Conservation (phyloP, 2,888 invertebrate genomes). For the Drosophila mimica region DNA sequence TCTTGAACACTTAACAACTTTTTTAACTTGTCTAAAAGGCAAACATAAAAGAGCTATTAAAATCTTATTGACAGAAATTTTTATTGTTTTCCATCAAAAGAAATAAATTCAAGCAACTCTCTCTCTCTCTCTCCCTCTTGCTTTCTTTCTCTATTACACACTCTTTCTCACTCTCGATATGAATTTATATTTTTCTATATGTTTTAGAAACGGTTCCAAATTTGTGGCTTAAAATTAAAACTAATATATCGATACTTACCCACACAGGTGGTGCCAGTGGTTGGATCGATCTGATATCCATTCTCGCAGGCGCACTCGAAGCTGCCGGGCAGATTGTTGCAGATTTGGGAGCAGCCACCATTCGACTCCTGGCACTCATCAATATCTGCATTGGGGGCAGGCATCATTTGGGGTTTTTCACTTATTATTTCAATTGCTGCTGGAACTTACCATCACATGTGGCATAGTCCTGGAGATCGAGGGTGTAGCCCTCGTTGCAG, state of each 20-base stretch:
- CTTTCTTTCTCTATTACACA: neutral
- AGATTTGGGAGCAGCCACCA: constrained; percentile 87
- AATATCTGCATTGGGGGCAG: constrained; percentile 85
- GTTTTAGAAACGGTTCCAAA: too few species aligned
- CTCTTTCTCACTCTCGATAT: neutral
- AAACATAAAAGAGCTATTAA: neutral
- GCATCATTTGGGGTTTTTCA: neutral
- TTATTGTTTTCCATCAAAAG: neutral
- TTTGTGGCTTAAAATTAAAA: too few species aligned
- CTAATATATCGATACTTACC: constrained; percentile 82
- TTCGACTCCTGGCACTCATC: constrained; percentile 86
- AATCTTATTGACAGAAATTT: neutral
- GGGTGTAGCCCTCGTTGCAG: constrained; percentile 84
- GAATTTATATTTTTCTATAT: too few species aligned
- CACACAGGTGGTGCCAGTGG: constrained; percentile 85
- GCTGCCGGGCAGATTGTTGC: constrained; percentile 87
- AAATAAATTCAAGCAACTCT: neutral
- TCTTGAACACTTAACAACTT: neutral
- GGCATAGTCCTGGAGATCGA: constrained; percentile 85
- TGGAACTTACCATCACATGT: constrained; percentile 81
- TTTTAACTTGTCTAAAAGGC: neutral
- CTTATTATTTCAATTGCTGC: neutral
- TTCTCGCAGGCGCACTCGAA: constrained; percentile 86
- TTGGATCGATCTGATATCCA: constrained; percentile 86
- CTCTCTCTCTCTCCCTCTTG: neutral